Conservation (phyloP, 2,797 vertebrate genomes). For the Iguana delicatissima region DNA sequence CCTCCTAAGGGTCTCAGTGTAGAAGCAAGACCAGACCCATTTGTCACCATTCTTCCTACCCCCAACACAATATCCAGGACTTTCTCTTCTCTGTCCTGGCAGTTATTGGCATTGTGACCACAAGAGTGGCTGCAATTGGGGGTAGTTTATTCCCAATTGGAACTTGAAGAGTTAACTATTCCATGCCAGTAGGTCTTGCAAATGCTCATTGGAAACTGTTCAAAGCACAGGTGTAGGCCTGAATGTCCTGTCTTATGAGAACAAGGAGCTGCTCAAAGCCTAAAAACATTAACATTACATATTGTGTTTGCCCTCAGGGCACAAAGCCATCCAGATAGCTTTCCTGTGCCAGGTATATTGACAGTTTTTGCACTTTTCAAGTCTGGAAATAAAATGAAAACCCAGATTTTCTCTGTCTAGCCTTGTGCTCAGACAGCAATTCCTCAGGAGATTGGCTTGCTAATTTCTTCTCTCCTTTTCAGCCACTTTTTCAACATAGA, state of each 20-base stretch:
- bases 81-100: background rate
- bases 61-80: background rate
- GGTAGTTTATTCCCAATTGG: background rate
- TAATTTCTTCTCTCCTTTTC: background rate
- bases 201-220: background rate
- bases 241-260: background rate
- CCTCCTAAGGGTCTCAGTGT: background rate
- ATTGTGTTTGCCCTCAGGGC: background rate
- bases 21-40: background rate
- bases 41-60: background rate
- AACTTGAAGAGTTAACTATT: background rate
- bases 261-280: background rate
- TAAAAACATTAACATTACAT: background rate
- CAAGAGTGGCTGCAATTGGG: too few relatives aligned
- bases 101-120: background rate
- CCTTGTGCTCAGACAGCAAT: background rate
- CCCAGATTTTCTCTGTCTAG: background rate
- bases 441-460: background rate
- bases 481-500: background rate
- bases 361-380: background rate
- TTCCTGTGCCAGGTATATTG: background rate
- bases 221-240: background rate
- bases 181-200: too few relatives aligned
- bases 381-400: slow-evolving; percentile 6
- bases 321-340: background rate